phyloP scores from a whole-genome alignment of 2,888 invertebrate species.

The Autographa gamma region DNA sequence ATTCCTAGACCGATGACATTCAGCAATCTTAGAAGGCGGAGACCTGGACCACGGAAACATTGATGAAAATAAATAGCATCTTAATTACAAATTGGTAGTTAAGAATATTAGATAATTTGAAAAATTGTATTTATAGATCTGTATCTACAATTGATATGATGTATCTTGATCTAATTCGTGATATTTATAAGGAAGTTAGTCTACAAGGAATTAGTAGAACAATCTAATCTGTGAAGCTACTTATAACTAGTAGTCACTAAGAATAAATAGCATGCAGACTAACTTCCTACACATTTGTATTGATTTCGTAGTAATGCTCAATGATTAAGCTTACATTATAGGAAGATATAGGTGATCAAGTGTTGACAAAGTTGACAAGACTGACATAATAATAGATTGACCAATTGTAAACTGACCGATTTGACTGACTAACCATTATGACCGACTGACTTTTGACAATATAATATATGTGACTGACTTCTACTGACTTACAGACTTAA shows the following conservation, averaged over 20 bases:
- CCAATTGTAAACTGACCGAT: neutral
- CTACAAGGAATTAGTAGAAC: neutral
- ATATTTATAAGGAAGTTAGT: neutral
- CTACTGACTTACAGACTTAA: neutral
- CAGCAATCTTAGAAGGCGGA: conserved; percentile 67
- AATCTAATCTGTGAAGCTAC: too few species aligned
- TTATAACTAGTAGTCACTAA: neutral
- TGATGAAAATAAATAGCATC: conserved; percentile 18
- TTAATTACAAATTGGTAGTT: conserved; percentile 5
- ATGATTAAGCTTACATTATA: neutral
- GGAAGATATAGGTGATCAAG: neutral
- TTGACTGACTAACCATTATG: neutral
- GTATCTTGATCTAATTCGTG: neutral
- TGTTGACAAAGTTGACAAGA: neutral
- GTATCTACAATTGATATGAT: neutral
- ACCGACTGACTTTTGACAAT: too few species aligned
- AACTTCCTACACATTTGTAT: conserved; percentile 1
- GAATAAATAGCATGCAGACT: neutral
- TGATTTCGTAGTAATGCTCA: neutral
- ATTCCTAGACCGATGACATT: conserved; percentile 82
- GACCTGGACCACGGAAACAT: conserved; percentile 61
- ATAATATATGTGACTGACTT: neutral
- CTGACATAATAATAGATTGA: neutral
- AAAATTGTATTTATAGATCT: neutral
- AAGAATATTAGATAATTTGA: neutral